Percentiles rank a stretch among this genome's conserved stretches.
These are phyloP conservation scores for Gortyna flavago DNA, from an alignment of 2,888 invertebrate species.

Conservation along the genomic window DNA sequence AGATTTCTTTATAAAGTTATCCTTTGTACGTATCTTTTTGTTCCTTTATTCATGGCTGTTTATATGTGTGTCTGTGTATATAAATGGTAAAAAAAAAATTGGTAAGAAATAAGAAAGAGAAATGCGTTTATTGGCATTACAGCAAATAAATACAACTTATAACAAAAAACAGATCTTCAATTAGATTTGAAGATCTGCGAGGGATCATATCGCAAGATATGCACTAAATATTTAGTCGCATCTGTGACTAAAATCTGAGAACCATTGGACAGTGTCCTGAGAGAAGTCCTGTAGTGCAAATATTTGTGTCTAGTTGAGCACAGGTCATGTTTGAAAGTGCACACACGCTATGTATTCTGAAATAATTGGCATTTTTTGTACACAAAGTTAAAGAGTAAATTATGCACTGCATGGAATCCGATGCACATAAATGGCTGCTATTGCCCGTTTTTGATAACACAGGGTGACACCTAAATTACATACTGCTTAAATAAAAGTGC, in stretches of 20 bases:
- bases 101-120: too few species aligned
- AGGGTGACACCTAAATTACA: too few species aligned
- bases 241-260: slow-evolving; percentile 1
- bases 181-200: not conserved
- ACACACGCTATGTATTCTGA: not conserved
- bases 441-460: too few species aligned
- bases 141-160: too few species aligned
- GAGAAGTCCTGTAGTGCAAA: not conserved
- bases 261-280: not conserved
- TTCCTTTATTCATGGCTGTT: not conserved
- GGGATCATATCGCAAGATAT: not conserved
- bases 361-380: not conserved
- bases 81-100: not conserved
- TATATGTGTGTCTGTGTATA: too few species aligned
- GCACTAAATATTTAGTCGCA: not conserved
- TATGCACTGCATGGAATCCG: not conserved
- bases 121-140: too few species aligned
- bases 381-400: too few species aligned
- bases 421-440: too few species aligned
- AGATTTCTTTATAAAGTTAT: not conserved
- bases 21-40: not conserved
- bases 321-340: slow-evolving; percentile 10
- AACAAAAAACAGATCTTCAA: not conserved
- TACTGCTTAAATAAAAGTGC: too few species aligned
- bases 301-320: not conserved